A percentile compares a stretch with the other conserved stretches of the same genome.
Conservation (phyloP, 2,113 vertebrate species). For the Lagopus muta region DNA sequence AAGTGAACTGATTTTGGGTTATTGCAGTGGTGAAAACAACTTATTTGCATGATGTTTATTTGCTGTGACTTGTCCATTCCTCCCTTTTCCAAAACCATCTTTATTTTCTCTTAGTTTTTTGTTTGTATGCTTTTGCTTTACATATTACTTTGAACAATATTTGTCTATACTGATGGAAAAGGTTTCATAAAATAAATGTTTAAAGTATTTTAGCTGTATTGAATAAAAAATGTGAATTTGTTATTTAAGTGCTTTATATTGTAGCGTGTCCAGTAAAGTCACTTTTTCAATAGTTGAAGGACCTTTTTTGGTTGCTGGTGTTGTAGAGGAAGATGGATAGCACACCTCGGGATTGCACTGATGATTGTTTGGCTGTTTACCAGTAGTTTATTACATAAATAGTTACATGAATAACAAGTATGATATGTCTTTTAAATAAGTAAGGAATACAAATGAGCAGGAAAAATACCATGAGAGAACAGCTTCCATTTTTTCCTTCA, state of each 20-base stretch:
- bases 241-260: constrained; percentile 25
- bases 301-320: background rate
- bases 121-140: constrained; percentile 74
- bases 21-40: constrained; percentile 79
- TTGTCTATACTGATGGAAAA: constrained; percentile 80
- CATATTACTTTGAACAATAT: constrained; percentile 76
- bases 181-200: constrained; percentile 54
- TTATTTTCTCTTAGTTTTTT: constrained; percentile 73
- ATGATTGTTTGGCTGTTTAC: constrained; percentile 13
- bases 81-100: constrained; percentile 75
- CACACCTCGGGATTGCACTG: background rate
- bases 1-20: constrained; percentile 82
- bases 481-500: background rate
- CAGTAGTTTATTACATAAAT: background rate
- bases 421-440: background rate
- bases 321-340: background rate
- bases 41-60: constrained; percentile 79
- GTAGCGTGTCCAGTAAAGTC: background rate
- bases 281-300: background rate
- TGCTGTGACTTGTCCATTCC: constrained; percentile 87
- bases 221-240: constrained; percentile 26
- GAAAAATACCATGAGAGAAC: background rate
- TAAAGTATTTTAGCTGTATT: constrained; percentile 42
- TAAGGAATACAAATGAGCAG: background rate
- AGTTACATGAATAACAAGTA: background rate